Percentiles rank a stretch among this genome's conserved stretches.
phyloP scores from a whole-genome alignment of 2,113 vertebrate genomes.

The Bujurquina vittata region DNA sequence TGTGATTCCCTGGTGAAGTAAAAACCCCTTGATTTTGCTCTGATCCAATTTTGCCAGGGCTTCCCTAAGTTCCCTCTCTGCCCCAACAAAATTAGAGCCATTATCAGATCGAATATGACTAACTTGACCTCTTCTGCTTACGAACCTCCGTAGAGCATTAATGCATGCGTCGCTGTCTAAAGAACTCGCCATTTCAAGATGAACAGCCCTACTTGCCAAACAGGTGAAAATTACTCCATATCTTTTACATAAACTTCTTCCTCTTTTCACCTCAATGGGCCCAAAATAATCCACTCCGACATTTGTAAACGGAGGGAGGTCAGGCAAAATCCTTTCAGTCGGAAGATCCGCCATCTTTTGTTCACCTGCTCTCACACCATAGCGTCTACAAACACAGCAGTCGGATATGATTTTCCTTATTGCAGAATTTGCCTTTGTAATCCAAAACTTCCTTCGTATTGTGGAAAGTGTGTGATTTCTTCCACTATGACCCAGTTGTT shows the following conservation, averaged over 20 bases:
- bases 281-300: neutral
- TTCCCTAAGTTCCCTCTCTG: neutral
- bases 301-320: neutral
- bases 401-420: conserved; percentile 1
- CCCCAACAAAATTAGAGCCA: conserved; percentile 1
- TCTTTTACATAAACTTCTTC: neutral
- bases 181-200: conserved; percentile 4
- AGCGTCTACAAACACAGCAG: neutral
- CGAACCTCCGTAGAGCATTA: neutral
- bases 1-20: neutral
- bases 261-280: neutral
- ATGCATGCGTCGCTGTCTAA: neutral
- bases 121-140: neutral
- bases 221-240: conserved; percentile 24
- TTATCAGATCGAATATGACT: neutral
- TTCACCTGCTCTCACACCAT: neutral
- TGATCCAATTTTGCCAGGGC: neutral
- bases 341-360: conserved; percentile 16
- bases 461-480: neutral
- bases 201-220: neutral
- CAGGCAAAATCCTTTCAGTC: neutral
- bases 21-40: neutral
- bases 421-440: neutral
- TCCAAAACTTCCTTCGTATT: conserved; percentile 18
- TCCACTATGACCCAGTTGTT: neutral